Evolutionary conservation across 2,888 invertebrate species (phyloP).

Genomic region (Seira sanloemensis): DNA sequence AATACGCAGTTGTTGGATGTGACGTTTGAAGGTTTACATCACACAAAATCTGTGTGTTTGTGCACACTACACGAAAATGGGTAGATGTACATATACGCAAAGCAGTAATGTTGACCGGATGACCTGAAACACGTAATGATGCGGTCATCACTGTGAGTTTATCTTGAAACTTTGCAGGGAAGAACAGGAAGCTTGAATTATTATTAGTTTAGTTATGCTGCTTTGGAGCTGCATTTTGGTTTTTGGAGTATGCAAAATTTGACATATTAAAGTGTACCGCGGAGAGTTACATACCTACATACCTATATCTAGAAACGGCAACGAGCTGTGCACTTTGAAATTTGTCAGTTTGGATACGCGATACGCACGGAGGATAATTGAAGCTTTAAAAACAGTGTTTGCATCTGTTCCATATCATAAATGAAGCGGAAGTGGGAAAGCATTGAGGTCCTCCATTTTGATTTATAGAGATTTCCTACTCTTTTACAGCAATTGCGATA

Average conservation of each 20-base stretch:
- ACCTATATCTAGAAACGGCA: not conserved
- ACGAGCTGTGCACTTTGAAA: not conserved
- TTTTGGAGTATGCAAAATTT: not conserved
- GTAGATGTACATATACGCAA: not conserved
- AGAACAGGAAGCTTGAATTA: not conserved
- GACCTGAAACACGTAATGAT: slow-evolving; percentile 40
- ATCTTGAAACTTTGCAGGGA: not conserved
- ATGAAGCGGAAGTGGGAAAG: not conserved
- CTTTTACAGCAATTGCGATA: too few relatives aligned
- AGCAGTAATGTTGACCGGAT: slow-evolving; percentile 29
- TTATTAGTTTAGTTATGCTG: too few relatives aligned
- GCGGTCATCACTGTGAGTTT: not conserved
- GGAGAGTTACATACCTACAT: not conserved
- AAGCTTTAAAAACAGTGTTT: not conserved
- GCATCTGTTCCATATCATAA: not conserved
- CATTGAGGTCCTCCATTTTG: too few relatives aligned
- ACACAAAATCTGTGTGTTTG: too few relatives aligned
- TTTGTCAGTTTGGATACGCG: not conserved
- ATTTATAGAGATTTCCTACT: too few relatives aligned
- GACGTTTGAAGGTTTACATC: not conserved
- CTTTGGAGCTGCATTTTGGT: too few relatives aligned
- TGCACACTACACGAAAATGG: too few relatives aligned
- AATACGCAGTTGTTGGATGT: not conserved
- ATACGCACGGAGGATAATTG: not conserved
- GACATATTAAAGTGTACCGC: not conserved